Evolutionary conservation across 1,140 invertebrate species (phyloP).

Genomic region (Meteorus sp.): DNA sequence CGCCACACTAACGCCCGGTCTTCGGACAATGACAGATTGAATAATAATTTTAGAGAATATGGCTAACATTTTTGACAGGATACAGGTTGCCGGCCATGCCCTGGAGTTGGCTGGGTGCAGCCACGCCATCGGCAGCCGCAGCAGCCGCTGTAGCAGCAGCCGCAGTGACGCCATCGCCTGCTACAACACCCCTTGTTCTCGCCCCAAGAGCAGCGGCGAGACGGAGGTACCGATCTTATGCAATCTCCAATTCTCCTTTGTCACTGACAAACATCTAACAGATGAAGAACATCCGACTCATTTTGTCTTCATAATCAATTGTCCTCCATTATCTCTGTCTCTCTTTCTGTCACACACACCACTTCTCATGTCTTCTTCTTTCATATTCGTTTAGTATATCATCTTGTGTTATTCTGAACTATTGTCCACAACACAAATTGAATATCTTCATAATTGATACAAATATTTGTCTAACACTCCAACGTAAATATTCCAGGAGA

Average conservation of each 20-base stretch:
- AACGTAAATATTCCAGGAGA: no score
- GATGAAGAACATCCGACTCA: not conserved
- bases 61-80: constrained; percentile 43
- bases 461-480: no score
- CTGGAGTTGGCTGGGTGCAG: constrained; percentile 56
- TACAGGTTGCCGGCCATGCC: constrained; percentile 58
- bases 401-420: no score
- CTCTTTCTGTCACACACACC: not conserved
- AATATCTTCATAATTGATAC: no score
- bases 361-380: not conserved
- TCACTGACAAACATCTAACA: constrained; percentile 12
- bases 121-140: constrained; percentile 56
- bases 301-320: not conserved
- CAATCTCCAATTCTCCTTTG: constrained; percentile 3
- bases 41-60: constrained; percentile 6
- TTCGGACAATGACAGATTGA: constrained; percentile 4
- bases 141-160: constrained; percentile 56
- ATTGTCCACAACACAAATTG: no score
- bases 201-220: constrained; percentile 55
- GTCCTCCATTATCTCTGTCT: not conserved
- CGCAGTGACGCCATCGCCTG: constrained; percentile 54
- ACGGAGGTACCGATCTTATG: constrained; percentile 40
- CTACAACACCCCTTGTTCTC: constrained; percentile 55
- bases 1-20: constrained; percentile 1
- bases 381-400: no score